Conservation (phyloP, 2,888 invertebrate genomes). For the Andrena trimmerana region DNA sequence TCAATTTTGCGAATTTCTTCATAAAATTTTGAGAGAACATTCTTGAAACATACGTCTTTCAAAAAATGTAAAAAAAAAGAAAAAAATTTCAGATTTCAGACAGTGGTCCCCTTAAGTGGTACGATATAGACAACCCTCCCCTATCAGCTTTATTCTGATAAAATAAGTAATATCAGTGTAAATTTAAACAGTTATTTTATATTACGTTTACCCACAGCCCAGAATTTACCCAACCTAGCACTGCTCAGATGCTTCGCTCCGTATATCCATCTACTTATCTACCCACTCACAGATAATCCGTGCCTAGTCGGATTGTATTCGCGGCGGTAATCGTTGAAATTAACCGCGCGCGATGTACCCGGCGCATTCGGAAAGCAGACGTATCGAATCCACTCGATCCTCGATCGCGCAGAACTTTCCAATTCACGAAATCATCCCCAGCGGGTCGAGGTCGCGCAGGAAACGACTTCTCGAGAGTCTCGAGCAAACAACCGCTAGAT, state of each 20-base stretch:
- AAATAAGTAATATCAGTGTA: too few species aligned
- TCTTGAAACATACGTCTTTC: too few species aligned
- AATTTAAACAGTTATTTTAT: too few species aligned
- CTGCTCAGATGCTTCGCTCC: not conserved
- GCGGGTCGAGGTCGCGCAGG: not conserved
- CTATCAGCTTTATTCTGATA: too few species aligned
- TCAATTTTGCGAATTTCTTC: too few species aligned
- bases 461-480: constrained; percentile 35
- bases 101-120: too few species aligned
- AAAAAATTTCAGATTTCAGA: too few species aligned
- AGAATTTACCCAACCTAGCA: too few species aligned
- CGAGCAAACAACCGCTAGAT: constrained; percentile 29
- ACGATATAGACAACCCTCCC: too few species aligned
- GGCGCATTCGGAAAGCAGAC: not conserved
- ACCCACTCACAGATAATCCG: not conserved
- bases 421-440: constrained; percentile 29
- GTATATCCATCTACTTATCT: not conserved
- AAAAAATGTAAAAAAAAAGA: too few species aligned
- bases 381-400: not conserved
- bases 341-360: not conserved
- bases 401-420: constrained; percentile 9
- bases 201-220: too few species aligned
- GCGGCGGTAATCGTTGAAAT: not conserved
- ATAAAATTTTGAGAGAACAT: too few species aligned
- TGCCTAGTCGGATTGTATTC: not conserved